These are phyloP conservation scores for Callinectes sapidus DNA, from an alignment of 2,888 invertebrate species.

Conservation along the genomic window DNA sequence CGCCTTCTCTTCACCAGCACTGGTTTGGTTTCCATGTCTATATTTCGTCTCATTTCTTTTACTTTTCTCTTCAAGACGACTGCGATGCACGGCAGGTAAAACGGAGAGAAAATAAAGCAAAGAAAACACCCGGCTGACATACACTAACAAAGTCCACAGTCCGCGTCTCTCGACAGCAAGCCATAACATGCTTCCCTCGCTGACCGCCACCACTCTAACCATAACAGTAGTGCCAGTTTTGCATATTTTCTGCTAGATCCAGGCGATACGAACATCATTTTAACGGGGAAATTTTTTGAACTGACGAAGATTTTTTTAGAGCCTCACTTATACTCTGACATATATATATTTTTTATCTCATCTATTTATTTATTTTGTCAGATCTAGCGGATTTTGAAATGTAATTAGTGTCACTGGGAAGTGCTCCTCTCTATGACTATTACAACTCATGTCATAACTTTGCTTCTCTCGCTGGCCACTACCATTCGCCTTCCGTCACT, in stretches of 20 bases:
- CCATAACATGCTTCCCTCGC: conserved; percentile 2
- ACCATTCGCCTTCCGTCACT: neutral
- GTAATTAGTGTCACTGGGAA: too few species aligned
- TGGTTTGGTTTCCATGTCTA: neutral
- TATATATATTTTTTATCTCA: too few species aligned
- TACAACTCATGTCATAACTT: neutral
- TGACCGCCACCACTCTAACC: neutral
- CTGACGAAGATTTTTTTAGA: too few species aligned
- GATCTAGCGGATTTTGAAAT: too few species aligned
- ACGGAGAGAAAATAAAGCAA: neutral
- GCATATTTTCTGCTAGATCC: too few species aligned
- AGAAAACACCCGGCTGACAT: conserved; percentile 1
- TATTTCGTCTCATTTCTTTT: neutral
- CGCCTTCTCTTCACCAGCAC: neutral
- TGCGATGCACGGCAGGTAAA: neutral
- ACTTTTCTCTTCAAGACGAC: neutral
- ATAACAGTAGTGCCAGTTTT: too few species aligned
- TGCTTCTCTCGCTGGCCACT: neutral
- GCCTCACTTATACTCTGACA: too few species aligned
- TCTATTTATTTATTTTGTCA: too few species aligned
- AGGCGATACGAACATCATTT: too few species aligned
- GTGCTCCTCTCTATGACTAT: too few species aligned
- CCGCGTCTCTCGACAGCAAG: neutral
- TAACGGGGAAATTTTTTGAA: too few species aligned
- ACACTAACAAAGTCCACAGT: conserved; percentile 23